Percentiles rank a stretch among this genome's conserved stretches.
phyloP scores from a whole-genome alignment of 2,797 vertebrate genomes.

The Danio jaintianensis region DNA sequence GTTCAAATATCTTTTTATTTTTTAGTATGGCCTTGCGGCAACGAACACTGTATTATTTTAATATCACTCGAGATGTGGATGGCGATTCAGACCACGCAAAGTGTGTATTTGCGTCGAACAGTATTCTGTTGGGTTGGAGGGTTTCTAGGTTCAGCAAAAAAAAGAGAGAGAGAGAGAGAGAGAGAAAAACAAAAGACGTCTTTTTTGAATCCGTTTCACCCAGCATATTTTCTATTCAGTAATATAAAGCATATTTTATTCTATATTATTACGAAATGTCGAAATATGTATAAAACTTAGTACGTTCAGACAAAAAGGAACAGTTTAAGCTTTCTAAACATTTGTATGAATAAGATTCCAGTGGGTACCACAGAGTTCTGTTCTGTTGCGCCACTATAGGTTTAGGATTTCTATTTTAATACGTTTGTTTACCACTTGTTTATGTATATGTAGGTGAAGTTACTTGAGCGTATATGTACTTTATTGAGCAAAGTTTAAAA shows the following conservation, averaged over 20 bases:
- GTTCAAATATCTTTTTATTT: conserved; percentile 95
- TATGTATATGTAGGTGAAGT: conserved; percentile 99
- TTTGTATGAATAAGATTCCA: conserved; percentile 99
- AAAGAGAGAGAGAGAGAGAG: too few relatives aligned
- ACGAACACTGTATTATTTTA: conserved; percentile 99
- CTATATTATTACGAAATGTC: conserved; percentile 96
- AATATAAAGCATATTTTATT: conserved; percentile 99
- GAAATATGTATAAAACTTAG: conserved; percentile 90
- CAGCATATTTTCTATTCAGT: conserved; percentile 99
- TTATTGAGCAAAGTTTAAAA: conserved; percentile 99
- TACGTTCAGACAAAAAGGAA: conserved; percentile 86
- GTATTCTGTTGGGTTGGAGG: conserved; percentile 97
- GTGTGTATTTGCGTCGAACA: conserved; percentile 88
- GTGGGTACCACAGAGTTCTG: conserved; percentile 96
- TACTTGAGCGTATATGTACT: conserved; percentile 99
- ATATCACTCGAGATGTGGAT: conserved; percentile 89
- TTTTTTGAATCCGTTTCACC: conserved; percentile 95
- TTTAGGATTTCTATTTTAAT: conserved; percentile 99
- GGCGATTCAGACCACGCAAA: conserved; percentile 84
- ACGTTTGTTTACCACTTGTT: conserved; percentile 99
- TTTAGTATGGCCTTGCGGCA: conserved; percentile 94
- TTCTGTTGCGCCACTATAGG: conserved; percentile 98
- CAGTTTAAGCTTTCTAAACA: conserved; percentile 94
- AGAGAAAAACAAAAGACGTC: conserved; percentile 78
- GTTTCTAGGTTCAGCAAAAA: conserved; percentile 94